phyloP scores from a whole-genome alignment of 2,113 vertebrate species.

The Plecturocebus donacophilus region DNA sequence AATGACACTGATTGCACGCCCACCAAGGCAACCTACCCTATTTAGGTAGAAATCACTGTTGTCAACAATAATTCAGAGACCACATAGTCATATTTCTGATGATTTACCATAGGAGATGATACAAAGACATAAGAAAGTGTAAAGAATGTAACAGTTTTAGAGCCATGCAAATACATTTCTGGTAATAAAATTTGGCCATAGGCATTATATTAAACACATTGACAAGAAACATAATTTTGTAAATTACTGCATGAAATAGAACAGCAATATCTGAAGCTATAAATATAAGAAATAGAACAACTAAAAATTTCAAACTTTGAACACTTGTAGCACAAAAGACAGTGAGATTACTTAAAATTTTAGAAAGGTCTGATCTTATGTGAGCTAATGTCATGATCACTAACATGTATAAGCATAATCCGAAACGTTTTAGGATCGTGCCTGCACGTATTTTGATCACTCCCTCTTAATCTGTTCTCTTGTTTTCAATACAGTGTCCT shows the following conservation, averaged over 20 bases:
- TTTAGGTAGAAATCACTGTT: background rate
- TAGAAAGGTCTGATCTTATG: background rate
- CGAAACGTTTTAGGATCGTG: background rate
- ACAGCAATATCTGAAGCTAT: background rate
- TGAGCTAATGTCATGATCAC: too few species aligned
- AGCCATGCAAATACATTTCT: background rate
- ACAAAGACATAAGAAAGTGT: background rate
- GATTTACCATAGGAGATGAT: background rate
- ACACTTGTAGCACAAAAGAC: background rate
- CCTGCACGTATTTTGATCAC: too few species aligned
- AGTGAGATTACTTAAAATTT: background rate
- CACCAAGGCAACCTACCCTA: too few species aligned
- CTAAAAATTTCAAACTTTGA: background rate
- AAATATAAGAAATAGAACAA: background rate
- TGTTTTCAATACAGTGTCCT: background rate
- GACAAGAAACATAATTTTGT: background rate
- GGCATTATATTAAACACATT: background rate
- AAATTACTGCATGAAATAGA: background rate
- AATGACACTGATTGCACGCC: rapidly evolving
- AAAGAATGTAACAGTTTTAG: background rate
- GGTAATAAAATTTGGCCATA: background rate
- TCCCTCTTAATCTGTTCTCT: background rate
- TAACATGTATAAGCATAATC: rapidly evolving
- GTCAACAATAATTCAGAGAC: background rate
- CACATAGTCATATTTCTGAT: background rate